Conservation (phyloP, 2,113 vertebrate genomes). For the Mobula birostris region DNA sequence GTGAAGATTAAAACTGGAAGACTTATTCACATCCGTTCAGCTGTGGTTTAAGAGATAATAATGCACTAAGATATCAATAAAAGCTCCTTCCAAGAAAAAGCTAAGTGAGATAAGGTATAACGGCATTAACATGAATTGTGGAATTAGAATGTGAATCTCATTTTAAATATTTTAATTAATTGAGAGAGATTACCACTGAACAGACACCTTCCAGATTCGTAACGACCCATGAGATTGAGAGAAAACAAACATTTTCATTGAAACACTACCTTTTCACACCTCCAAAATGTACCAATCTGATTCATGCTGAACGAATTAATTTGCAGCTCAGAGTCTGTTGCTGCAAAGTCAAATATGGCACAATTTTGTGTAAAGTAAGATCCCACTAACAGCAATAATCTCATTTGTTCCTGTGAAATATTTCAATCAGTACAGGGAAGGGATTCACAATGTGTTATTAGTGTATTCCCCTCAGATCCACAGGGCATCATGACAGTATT, state of each 20-base stretch:
- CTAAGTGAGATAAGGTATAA: neutral
- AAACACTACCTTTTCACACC: neutral
- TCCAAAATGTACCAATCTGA: neutral
- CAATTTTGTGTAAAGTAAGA: neutral
- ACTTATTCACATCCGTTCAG: neutral
- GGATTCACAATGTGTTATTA: neutral
- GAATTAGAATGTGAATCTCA: neutral
- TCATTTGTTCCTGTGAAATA: neutral
- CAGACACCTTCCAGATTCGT: neutral
- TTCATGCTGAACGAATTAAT: neutral
- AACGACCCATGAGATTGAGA: neutral
- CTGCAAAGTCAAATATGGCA: neutral
- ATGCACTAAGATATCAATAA: conserved; percentile 19
- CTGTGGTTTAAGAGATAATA: neutral
- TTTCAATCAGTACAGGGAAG: neutral
- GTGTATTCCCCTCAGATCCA: neutral
- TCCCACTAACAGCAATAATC: neutral
- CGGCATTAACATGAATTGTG: neutral
- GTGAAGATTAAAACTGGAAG: neutral
- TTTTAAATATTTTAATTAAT: conserved; percentile 30
- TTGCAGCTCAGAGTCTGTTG: neutral
- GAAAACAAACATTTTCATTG: neutral
- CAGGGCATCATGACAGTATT: neutral
- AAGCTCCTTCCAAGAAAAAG: neutral
- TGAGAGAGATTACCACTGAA: conserved; percentile 9